Evolutionary conservation across 2,888 invertebrate species (phyloP).

Genomic region (Unio pictorum): DNA sequence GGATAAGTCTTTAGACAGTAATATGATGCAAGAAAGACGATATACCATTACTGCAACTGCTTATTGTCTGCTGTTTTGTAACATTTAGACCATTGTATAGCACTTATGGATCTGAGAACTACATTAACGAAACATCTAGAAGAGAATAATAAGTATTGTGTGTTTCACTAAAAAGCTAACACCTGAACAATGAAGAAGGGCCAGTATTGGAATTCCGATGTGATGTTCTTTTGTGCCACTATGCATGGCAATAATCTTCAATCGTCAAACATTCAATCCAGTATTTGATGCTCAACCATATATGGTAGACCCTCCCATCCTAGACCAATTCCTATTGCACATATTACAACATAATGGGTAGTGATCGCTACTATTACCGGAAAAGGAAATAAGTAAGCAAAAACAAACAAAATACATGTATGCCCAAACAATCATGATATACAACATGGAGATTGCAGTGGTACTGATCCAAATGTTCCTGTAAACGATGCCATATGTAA

Average conservation of each 20-base stretch:
- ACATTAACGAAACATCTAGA: not conserved
- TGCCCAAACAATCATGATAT: too few species aligned
- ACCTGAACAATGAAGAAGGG: not conserved
- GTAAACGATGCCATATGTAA: too few species aligned
- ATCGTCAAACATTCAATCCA: not conserved
- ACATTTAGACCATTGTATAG: not conserved
- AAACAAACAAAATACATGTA: too few species aligned
- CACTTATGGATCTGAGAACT: not conserved
- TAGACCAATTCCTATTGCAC: too few species aligned
- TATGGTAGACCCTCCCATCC: not conserved
- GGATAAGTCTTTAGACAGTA: not conserved
- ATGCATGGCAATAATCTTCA: not conserved
- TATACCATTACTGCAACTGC: not conserved
- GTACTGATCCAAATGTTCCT: too few species aligned
- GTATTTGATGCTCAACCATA: slow-evolving; percentile 1
- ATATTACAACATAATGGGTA: too few species aligned
- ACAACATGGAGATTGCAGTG: too few species aligned
- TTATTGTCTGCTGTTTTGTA: not conserved
- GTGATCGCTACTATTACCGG: too few species aligned
- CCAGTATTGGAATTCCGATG: not conserved
- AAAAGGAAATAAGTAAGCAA: too few species aligned
- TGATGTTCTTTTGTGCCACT: not conserved
- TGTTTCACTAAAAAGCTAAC: not conserved
- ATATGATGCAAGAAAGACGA: not conserved
- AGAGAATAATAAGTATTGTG: not conserved